These are phyloP conservation scores for Halesus radiatus DNA, from an alignment of 1,140 invertebrate genomes.

Conservation along the genomic window DNA sequence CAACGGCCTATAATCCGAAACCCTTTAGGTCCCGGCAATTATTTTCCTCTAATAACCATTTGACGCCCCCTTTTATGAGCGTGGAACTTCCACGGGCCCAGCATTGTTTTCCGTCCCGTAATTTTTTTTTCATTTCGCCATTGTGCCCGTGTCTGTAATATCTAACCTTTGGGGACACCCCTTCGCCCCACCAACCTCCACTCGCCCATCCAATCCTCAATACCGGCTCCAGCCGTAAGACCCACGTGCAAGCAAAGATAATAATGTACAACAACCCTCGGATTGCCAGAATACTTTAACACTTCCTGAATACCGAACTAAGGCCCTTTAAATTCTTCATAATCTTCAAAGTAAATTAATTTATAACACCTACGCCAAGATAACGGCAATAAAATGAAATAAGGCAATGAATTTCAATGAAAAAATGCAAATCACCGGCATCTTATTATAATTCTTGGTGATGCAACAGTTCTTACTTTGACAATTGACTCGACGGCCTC, in stretches of 20 bases:
- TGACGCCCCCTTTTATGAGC: constrained; percentile 48
- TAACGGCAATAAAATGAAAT: too few relatives aligned
- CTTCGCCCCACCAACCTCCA: not conserved
- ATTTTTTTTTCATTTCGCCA: constrained; percentile 20
- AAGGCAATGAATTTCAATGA: too few relatives aligned
- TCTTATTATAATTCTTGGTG: too few relatives aligned
- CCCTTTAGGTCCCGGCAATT: constrained; percentile 54
- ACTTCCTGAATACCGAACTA: not conserved
- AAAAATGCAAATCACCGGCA: too few relatives aligned
- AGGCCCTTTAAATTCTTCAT: too few relatives aligned
- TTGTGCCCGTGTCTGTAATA: constrained; percentile 14
- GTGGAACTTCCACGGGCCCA: constrained; percentile 26
- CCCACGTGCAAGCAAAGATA: too few relatives aligned
- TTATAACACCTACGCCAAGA: too few relatives aligned
- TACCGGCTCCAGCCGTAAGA: too few relatives aligned
- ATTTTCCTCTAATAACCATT: constrained; percentile 50
- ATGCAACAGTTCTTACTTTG: too few relatives aligned
- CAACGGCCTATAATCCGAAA: constrained; percentile 56
- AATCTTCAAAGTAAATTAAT: too few relatives aligned
- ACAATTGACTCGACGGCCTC: too few relatives aligned
- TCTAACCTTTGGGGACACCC: constrained; percentile 5
- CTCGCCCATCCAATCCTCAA: too few relatives aligned
- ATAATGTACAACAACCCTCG: not conserved
- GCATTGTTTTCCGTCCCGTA: constrained; percentile 1
- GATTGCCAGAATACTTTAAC: not conserved